phyloP scores from a whole-genome alignment of 2,113 vertebrate genomes.

The Canis aureus region DNA sequence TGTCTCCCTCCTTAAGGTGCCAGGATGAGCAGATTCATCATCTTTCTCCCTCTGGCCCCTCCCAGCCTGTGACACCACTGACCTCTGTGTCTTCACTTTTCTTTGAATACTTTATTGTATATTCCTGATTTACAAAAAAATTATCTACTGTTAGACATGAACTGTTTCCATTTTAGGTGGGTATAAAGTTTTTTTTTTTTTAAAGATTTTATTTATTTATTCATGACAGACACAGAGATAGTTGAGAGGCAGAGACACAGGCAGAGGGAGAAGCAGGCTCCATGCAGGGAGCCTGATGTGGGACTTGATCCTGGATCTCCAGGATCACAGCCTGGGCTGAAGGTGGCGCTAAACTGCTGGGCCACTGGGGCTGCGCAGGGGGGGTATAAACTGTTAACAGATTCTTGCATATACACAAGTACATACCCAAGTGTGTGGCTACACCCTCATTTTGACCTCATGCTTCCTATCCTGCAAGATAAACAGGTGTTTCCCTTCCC shows the following conservation, averaged over 20 bases:
- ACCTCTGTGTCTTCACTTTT: not conserved
- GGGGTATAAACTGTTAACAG: not conserved
- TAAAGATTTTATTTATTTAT: too few species aligned
- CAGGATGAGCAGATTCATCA: not conserved
- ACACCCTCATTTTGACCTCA: not conserved
- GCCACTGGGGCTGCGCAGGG: too few species aligned
- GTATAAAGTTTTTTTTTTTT: too few species aligned
- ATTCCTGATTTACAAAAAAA: not conserved
- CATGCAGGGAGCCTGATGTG: too few species aligned
- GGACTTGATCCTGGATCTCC: too few species aligned
- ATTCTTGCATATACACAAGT: not conserved
- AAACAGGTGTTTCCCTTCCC: not conserved
- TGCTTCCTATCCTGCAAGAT: not conserved
- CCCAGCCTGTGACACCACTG: not conserved
- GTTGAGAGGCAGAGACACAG: too few species aligned
- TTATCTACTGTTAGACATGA: rapidly evolving
- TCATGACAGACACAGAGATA: too few species aligned
- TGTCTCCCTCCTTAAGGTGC: not conserved
- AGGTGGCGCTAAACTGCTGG: too few species aligned
- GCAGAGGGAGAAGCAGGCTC: too few species aligned
- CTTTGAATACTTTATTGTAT: not conserved
- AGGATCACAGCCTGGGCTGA: too few species aligned
- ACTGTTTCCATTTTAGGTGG: not conserved
- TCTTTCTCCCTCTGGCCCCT: not conserved
- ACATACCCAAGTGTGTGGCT: not conserved